Evolutionary conservation across 1,140 invertebrate species (phyloP).

Genomic region (Polyergus mexicanus): DNA sequence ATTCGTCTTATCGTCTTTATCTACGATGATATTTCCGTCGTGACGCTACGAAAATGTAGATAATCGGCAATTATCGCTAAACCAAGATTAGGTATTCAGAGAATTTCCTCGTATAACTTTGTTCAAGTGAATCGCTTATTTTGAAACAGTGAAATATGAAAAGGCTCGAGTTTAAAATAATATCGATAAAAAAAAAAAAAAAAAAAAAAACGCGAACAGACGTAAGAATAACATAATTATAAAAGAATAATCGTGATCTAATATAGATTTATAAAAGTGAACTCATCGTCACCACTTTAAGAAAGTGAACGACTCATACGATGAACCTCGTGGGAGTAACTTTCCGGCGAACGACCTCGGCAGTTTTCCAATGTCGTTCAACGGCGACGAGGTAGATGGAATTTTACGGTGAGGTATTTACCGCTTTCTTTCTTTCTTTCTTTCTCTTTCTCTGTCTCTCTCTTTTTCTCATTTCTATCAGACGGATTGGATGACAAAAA

Average conservation of each 20-base stretch:
- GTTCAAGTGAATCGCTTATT: neutral
- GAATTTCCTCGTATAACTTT: neutral
- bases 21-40: constrained; percentile 46
- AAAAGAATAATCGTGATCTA: neutral
- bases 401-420: constrained; percentile 40
- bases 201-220: neutral
- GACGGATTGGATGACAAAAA: constrained; percentile 33
- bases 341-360: neutral
- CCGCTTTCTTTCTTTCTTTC: constrained; percentile 3
- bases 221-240: neutral
- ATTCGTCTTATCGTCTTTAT: constrained; percentile 56
- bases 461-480: neutral
- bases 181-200: too few relatives aligned
- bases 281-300: neutral
- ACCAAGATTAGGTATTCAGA: constrained; percentile 16
- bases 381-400: constrained; percentile 32
- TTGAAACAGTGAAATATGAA: neutral
- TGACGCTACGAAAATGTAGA: constrained; percentile 1
- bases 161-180: neutral
- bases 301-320: constrained; percentile 3
- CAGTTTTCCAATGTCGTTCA: constrained; percentile 33
- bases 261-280: neutral
- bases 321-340: constrained; percentile 11
- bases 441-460: neutral
- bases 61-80: neutral